Percentiles rank a stretch among this genome's conserved stretches.
Conservation (phyloP, 2,113 vertebrate species). For the Peromyscus leucopus region DNA sequence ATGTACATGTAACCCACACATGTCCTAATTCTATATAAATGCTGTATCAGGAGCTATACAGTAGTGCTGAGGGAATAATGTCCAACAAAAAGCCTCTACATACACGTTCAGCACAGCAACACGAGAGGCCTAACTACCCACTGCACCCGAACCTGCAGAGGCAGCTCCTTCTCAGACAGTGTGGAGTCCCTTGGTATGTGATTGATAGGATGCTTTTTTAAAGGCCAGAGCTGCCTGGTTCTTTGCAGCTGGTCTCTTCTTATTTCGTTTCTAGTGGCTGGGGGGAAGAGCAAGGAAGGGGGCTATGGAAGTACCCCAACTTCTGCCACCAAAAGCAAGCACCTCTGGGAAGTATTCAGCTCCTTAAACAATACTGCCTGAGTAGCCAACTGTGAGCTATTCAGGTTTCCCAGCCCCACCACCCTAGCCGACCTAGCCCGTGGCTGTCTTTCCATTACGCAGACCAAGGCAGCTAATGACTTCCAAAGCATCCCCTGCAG, state of each 20-base stretch:
- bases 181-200: neutral
- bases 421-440: no score
- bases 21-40: neutral
- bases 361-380: neutral
- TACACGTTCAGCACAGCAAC: neutral
- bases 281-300: neutral
- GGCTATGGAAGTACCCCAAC: no score
- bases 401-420: neutral
- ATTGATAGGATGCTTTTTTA: neutral
- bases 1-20: neutral
- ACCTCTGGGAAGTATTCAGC: neutral
- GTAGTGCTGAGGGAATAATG: neutral
- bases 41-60: no score
- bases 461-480: neutral
- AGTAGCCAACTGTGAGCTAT: rapidly evolving
- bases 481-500: neutral
- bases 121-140: neutral
- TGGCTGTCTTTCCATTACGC: neutral
- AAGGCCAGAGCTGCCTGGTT: neutral
- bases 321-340: neutral
- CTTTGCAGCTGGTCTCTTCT: neutral
- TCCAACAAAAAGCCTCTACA: neutral
- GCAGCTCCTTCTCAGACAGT: no score
- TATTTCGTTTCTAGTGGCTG: neutral
- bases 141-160: neutral